A percentile compares a stretch with the other conserved stretches of the same genome.
Conservation (phyloP, 2,113 vertebrate species). For the Neolamprologus tretocephalus region DNA sequence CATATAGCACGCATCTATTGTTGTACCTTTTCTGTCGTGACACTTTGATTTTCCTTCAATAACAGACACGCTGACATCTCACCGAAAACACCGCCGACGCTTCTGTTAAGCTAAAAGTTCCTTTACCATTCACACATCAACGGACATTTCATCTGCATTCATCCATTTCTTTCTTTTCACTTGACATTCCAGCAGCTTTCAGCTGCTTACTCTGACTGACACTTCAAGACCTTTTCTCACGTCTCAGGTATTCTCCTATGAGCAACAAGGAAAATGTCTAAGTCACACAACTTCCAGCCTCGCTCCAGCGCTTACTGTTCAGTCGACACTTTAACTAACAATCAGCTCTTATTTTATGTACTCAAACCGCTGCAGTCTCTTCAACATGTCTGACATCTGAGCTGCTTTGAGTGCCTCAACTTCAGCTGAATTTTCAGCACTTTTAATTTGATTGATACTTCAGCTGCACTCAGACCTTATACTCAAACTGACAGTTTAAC, state of each 20-base stretch:
- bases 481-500: background rate
- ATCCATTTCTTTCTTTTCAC: background rate
- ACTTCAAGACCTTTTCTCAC: background rate
- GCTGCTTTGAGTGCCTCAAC: background rate
- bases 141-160: background rate
- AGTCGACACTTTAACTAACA: background rate
- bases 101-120: background rate
- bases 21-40: background rate
- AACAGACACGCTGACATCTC: background rate
- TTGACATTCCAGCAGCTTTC: background rate
- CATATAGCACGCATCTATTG: background rate
- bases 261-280: background rate
- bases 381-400: background rate
- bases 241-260: background rate
- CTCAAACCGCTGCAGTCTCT: background rate
- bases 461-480: background rate
- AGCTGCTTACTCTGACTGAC: background rate
- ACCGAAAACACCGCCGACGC: background rate
- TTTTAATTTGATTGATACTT: background rate
- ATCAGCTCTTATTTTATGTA: background rate
- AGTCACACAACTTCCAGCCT: background rate
- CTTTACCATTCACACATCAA: background rate
- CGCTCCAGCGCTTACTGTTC: background rate
- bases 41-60: background rate
- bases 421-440: background rate